Conservation (phyloP, 2,113 vertebrate species). For the Cacatua alba region DNA sequence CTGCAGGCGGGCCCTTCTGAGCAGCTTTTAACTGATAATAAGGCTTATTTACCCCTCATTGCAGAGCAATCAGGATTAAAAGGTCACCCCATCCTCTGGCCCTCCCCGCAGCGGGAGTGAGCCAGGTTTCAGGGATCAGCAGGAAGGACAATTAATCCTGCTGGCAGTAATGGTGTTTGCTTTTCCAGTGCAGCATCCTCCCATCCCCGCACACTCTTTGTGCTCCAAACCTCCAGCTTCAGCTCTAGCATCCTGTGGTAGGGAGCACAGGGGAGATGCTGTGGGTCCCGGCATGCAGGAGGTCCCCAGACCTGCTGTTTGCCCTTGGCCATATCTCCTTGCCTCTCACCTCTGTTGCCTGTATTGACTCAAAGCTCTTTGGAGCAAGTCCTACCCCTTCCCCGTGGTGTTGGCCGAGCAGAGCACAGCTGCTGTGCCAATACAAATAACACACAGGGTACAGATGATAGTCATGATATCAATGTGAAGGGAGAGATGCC, state of each 20-base stretch:
- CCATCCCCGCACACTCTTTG: fast-evolving
- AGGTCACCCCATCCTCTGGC: slow-evolving; percentile 11
- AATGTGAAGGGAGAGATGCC: fast-evolving
- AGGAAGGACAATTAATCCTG: neutral
- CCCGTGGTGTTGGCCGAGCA: fast-evolving
- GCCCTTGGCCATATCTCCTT: neutral
- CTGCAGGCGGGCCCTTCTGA: neutral
- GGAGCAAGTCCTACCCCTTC: neutral
- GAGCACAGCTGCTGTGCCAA: fast-evolving
- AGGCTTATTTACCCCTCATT: neutral
- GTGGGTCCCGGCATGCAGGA: neutral
- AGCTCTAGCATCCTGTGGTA: fast-evolving
- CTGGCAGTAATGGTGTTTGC: neutral
- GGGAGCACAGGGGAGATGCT: neutral
- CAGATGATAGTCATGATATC: neutral
- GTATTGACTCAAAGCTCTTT: neutral
- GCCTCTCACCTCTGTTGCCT: fast-evolving
- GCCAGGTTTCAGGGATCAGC: neutral
- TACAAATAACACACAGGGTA: fast-evolving
- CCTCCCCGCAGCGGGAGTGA: neutral
- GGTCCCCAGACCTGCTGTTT: neutral
- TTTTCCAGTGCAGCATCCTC: neutral
- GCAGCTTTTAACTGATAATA: neutral
- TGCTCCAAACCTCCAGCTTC: neutral
- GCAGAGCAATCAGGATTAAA: neutral